These are phyloP conservation scores for Apogon talboti DNA, from an alignment of 2,797 vertebrate species.

Conservation along the genomic window DNA sequence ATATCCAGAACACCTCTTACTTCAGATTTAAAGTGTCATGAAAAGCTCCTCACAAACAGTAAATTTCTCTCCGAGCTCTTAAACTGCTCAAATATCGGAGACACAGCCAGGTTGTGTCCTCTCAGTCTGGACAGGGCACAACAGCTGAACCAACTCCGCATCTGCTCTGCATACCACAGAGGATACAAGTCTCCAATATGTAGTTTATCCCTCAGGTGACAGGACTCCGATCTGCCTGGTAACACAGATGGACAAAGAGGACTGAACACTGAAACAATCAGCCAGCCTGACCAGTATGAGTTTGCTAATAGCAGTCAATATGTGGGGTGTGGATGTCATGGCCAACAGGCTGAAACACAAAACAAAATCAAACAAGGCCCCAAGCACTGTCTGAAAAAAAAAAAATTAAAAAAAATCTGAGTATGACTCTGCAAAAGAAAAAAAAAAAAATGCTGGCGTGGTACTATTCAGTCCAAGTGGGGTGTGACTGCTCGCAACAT, in stretches of 20 bases:
- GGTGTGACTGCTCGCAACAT: constrained; percentile 57
- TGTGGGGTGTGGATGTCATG: constrained; percentile 42
- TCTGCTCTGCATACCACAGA: constrained; percentile 49
- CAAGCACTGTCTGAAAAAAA: constrained; percentile 10
- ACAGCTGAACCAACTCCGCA: constrained; percentile 69
- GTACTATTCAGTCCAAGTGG: constrained; percentile 56
- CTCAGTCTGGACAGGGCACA: constrained; percentile 40
- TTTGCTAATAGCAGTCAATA: constrained; percentile 41
- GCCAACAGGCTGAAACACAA: constrained; percentile 50
- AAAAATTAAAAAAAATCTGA: constrained; percentile 26
- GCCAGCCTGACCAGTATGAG: constrained; percentile 21
- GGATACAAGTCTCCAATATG: constrained; percentile 59
- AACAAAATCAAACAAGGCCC: constrained; percentile 64
- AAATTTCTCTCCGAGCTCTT: constrained; percentile 39
- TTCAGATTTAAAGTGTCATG: constrained; percentile 39
- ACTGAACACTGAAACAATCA: constrained; percentile 18
- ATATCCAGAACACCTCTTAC: constrained; percentile 17
- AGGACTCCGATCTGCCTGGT: constrained; percentile 24
- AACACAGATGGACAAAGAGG: constrained; percentile 16
- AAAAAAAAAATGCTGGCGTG: constrained; percentile 50
- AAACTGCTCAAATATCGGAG: constrained; percentile 54
- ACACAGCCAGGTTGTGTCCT: constrained; percentile 36
- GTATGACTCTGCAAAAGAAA: constrained; percentile 61
- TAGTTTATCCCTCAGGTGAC: constrained; percentile 68
- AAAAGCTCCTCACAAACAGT: constrained; percentile 39